Evolutionary conservation across 2,888 invertebrate genomes (phyloP).

Genomic region (Hyposoter dolosus): DNA sequence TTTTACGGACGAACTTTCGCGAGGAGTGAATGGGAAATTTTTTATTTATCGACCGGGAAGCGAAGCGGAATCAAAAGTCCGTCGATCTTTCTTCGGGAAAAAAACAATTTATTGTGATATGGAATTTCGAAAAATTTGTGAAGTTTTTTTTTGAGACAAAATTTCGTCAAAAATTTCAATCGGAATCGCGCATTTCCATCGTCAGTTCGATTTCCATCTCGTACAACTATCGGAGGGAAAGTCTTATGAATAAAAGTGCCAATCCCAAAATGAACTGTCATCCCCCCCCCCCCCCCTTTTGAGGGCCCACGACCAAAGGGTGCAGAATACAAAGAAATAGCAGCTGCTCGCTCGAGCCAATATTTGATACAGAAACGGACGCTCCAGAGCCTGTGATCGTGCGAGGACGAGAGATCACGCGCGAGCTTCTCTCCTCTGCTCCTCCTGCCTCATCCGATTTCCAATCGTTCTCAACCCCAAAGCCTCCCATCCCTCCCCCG

Average conservation of each 20-base stretch:
- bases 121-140: background rate
- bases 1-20: background rate
- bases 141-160: background rate
- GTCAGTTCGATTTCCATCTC: conserved; percentile 46
- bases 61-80: background rate
- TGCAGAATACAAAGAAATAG: conserved; percentile 76
- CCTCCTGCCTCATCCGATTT: conserved; percentile 37
- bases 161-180: background rate
- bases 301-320: background rate
- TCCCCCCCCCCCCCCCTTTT: conserved; percentile 29
- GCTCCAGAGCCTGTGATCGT: conserved; percentile 50
- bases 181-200: background rate
- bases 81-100: background rate
- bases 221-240: conserved; percentile 42
- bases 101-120: background rate
- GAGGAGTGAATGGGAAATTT: background rate
- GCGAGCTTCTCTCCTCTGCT: conserved; percentile 20
- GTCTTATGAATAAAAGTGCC: conserved; percentile 59
- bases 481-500: conserved; percentile 73
- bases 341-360: conserved; percentile 80
- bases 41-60: background rate
- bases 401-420: conserved; percentile 50
- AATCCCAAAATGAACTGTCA: conserved; percentile 72
- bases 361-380: conserved; percentile 77
- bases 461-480: conserved; percentile 63